Evolutionary conservation across 2,113 vertebrate species (phyloP).

Genomic region (Probosciger aterrimus): DNA sequence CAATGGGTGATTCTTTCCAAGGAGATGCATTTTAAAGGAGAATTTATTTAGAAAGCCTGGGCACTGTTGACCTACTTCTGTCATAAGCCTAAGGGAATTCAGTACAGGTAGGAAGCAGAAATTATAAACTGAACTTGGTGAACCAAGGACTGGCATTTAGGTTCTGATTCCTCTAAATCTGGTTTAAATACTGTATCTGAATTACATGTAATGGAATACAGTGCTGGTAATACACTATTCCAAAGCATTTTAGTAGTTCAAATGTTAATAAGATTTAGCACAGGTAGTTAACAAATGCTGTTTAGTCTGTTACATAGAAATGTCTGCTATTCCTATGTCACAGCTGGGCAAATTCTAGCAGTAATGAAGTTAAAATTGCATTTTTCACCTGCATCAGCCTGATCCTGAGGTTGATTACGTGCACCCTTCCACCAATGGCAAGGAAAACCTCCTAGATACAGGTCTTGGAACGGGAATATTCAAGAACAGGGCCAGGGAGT

Average conservation of each 20-base stretch:
- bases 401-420: not conserved
- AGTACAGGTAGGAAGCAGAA: not conserved
- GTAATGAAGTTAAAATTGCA: not conserved
- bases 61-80: conserved; percentile 32
- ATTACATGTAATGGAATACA: not conserved
- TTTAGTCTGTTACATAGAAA: not conserved
- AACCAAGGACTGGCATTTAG: not conserved
- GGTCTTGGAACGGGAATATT: not conserved
- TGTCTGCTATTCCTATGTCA: not conserved
- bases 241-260: not conserved
- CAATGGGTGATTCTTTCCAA: not conserved
- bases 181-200: not conserved
- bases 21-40: not conserved
- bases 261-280: not conserved
- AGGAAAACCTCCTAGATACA: not conserved
- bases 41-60: not conserved
- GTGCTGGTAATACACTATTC: not conserved
- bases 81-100: not conserved
- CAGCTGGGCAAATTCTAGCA: not conserved
- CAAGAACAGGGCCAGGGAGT: not conserved
- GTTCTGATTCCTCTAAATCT: not conserved
- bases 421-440: not conserved
- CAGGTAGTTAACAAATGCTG: not conserved
- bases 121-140: not conserved
- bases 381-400: not conserved